These are phyloP conservation scores for Andrena dorsata DNA, from an alignment of 2,888 invertebrate genomes.

Conservation along the genomic window DNA sequence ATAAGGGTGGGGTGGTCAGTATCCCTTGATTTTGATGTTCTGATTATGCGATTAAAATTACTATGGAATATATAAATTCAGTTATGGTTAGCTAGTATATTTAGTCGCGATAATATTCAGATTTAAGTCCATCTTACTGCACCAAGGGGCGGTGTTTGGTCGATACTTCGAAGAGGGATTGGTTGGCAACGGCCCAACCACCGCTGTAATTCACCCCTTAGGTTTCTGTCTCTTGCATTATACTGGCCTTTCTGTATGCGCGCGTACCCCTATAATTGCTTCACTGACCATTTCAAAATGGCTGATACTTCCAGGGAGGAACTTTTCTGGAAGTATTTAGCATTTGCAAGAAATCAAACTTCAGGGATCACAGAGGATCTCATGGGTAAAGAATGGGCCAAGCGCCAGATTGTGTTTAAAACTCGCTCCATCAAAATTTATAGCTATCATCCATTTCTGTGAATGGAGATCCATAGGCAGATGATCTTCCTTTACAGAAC, in stretches of 20 bases:
- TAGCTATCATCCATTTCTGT: too few species aligned
- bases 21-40: background rate
- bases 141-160: constrained; percentile 78
- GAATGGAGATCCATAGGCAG: too few species aligned
- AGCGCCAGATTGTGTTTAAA: too few species aligned
- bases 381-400: too few species aligned
- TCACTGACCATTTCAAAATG: constrained; percentile 46
- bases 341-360: background rate
- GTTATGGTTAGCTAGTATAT: background rate
- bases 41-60: background rate
- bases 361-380: too few species aligned
- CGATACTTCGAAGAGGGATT: constrained; percentile 77
- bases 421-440: too few species aligned
- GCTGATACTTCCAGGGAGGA: background rate
- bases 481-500: too few species aligned
- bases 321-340: background rate
- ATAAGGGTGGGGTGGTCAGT: background rate
- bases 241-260: constrained; percentile 26
- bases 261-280: background rate
- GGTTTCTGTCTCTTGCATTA: constrained; percentile 60
- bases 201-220: constrained; percentile 59
- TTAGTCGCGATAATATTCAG: constrained; percentile 66
- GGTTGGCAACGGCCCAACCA: constrained; percentile 80
- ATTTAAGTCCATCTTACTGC: constrained; percentile 58
- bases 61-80: background rate